Base-by-base conservation (phyloP, 2,888 invertebrate species). In the Cyrtodaria siliqua region DNA sequence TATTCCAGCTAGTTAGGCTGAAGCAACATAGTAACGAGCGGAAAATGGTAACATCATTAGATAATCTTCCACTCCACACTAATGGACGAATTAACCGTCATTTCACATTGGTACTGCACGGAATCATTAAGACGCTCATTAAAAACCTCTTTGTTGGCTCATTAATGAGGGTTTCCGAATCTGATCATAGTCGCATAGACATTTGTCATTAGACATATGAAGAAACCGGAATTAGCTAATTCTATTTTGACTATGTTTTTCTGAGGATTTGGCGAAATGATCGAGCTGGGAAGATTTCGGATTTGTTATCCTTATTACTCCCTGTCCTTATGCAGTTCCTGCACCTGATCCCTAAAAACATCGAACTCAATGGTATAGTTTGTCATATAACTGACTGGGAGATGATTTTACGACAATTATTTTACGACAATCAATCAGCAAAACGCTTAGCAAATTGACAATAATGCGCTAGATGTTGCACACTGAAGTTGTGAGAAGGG, bases 71-170 rank as follows among this genome's bases (percentile, higher is more conserved):
- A 72, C 69, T 78, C 69, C 69, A 50, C 26, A 33, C 64, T 73
- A 78, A 73, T 73, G 72, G 72, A 33, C 27, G 60, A 50, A 77
- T 78, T 78, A 76, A 76, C 59, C 76, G 62, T 38, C 50, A 24
- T 53, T 62, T 70, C 70, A 66, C 66, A 56, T 64, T 63, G 53
- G 64, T 60, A 47, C 69, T 72, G 78, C 78, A 69, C 72, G 72
- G 50, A 78, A 78, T 78, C 78, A 73, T 78, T 78, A 73, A 63
- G 66, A 56, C 69, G 69, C 69, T 78, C 78, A 66, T 78, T 78
- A 73, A 66, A 72, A 73, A 69, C 67, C 64, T 72, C 78, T 78
- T 78, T 78, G 72, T 78, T 73, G 69, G 61, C 50, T 69, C 78
- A 72, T 72, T 78, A 78, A 72, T 69, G 72, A 66, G 57, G 64